A percentile compares a stretch with the other conserved stretches of the same genome.
phyloP scores from a whole-genome alignment of 2,797 vertebrate genomes.

The Paguma larvata region DNA sequence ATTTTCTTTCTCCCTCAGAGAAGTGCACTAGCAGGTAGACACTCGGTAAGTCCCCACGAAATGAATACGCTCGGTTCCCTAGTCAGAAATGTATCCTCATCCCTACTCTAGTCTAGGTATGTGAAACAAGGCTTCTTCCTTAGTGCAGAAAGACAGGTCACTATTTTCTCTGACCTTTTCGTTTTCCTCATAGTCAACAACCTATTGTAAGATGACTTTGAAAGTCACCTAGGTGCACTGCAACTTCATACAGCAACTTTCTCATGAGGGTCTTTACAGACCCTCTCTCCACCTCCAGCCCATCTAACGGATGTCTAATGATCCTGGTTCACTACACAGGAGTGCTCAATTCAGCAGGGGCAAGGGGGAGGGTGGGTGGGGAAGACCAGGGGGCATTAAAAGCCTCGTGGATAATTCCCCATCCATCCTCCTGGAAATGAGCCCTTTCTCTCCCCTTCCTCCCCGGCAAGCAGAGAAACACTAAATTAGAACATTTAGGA shows the following conservation, averaged over 20 bases:
- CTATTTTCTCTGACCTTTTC: background rate
- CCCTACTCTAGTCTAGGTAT: background rate
- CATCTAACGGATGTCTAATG: background rate
- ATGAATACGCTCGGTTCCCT: background rate
- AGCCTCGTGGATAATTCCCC: background rate
- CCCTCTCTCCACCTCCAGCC: background rate
- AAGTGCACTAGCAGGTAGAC: conserved; percentile 7
- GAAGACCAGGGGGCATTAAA: background rate
- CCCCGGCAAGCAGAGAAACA: conserved; percentile 18
- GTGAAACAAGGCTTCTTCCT: background rate
- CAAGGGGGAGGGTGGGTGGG: rapidly evolving
- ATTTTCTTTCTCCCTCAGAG: background rate
- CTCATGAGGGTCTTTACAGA: background rate
- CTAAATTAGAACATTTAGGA: conserved; percentile 14
- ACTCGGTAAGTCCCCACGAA: background rate
- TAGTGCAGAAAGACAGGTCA: background rate
- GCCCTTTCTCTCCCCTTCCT: background rate
- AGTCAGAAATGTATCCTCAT: background rate
- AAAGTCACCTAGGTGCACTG: background rate
- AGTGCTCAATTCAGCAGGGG: background rate
- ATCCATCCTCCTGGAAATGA: background rate
- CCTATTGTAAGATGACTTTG: background rate
- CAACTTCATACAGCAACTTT: background rate
- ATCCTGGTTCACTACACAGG: background rate
- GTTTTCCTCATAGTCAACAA: background rate